Evolutionary conservation across 2,113 vertebrate genomes (phyloP).

Genomic region (Lasiurus cinereus): DNA sequence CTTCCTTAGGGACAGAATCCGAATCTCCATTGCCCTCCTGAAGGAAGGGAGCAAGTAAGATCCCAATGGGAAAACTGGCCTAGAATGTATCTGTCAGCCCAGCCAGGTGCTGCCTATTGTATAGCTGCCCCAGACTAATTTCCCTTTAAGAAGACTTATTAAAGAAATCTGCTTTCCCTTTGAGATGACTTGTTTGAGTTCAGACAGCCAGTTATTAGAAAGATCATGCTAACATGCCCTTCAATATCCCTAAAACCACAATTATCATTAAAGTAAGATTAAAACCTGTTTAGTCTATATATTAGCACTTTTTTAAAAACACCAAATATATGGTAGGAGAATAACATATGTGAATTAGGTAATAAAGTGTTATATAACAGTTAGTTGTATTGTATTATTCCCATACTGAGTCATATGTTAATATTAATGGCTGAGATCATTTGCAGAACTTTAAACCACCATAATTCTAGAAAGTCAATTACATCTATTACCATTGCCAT

Average conservation of each 20-base stretch:
- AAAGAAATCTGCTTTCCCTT: constrained; percentile 21
- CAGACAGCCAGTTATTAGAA: not conserved
- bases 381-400: not conserved
- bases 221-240: not conserved
- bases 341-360: not conserved
- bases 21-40: constrained; percentile 93
- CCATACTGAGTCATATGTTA: not conserved
- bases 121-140: not conserved
- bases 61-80: not conserved
- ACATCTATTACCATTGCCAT: constrained; percentile 59
- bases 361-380: not conserved
- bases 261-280: not conserved
- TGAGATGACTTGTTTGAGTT: constrained; percentile 10
- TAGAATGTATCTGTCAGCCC: not conserved
- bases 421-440: constrained; percentile 3
- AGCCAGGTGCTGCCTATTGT: no score
- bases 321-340: constrained; percentile 28
- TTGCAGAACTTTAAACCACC: constrained; percentile 34
- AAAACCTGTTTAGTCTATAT: not conserved
- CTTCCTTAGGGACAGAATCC: constrained; percentile 93
- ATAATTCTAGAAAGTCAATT: constrained; percentile 56
- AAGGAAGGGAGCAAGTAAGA: constrained; percentile 97
- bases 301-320: not conserved
- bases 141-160: not conserved
- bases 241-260: not conserved